Evolutionary conservation across 2,797 vertebrate species (phyloP), one percentile per base, ranked within the genome.

Genomic region (Hippocampus kuda): DNA sequence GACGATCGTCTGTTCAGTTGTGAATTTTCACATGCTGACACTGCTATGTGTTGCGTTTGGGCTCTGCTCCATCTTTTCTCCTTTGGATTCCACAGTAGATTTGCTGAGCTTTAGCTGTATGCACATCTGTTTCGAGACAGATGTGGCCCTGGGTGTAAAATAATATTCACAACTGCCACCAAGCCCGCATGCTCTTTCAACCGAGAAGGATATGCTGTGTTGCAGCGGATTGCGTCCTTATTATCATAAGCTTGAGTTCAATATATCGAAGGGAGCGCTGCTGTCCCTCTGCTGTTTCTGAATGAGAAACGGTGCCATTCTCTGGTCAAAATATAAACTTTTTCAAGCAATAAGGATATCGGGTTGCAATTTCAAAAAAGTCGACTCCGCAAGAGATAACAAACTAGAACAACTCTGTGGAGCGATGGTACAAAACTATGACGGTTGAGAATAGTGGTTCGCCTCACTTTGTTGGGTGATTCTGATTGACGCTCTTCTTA

Each of bases 161-260:
- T 78, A 72, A 53, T 75, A 81, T 80, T 86, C 80, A 75, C 76
- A 79, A 73, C 56, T 75, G 74, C 70, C 85, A 75, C 77, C 74
- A 88, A 88, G 88, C 88, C 85, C 85, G 77, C 44, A 67, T 57
- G 83, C 75, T 82, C 81, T 65, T 76, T 88, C 85, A 84, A 70
- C 86, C 86, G 74, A 72, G 61, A 72, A 84, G 86, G 83, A 84
- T 86, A 84, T 84, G 68, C 71, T 71, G 65, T 81, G 63, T 87
- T 87, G 80, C 81, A 79, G 76, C 83, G 80, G 64, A 71, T 69
- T 86, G 74, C 66, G 69, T 67, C 69, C 66, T 5, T 42, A 76
- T 87, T 86, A 83, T 67, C 83, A 87, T 86, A 78, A 79, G 67
- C 83, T 86, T 15, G 26, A 86, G 86, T 76, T 85, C 84, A 83